These are phyloP conservation scores for Monochamus alternatus DNA, from an alignment of 2,888 invertebrate genomes.

Conservation along the genomic window DNA sequence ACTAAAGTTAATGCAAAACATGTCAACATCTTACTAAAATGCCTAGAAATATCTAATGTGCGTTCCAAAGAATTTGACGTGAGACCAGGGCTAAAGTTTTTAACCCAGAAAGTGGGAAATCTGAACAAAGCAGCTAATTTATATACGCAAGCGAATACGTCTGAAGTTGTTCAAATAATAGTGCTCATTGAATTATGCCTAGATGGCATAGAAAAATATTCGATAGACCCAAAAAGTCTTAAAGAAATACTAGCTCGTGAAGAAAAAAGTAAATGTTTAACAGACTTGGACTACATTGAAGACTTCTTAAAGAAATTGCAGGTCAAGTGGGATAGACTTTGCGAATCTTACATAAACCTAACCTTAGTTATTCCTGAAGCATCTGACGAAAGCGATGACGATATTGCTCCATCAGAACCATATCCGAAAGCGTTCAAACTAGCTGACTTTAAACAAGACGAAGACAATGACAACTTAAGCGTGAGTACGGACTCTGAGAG, in stretches of 20 bases:
- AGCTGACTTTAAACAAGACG: constrained; percentile 73
- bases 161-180: constrained; percentile 92
- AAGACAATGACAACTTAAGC: constrained; percentile 66
- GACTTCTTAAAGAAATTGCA: constrained; percentile 67
- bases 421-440: constrained; percentile 70
- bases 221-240: constrained; percentile 76
- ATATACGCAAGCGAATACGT: constrained; percentile 93
- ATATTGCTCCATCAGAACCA: constrained; percentile 31
- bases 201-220: constrained; percentile 79
- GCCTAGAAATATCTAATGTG: constrained; percentile 86
- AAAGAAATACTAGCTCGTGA: constrained; percentile 75
- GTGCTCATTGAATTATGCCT: constrained; percentile 89
- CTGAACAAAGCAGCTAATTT: constrained; percentile 90
- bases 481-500: constrained; percentile 68
- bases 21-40: constrained; percentile 81
- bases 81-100: constrained; percentile 93
- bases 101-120: constrained; percentile 93
- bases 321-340: constrained; percentile 68
- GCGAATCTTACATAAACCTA: constrained; percentile 68
- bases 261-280: constrained; percentile 60
- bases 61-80: constrained; percentile 91
- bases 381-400: constrained; percentile 57
- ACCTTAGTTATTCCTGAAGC: constrained; percentile 67
- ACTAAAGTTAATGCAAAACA: constrained; percentile 75
- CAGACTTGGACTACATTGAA: constrained; percentile 68